Conservation (phyloP, 2,797 vertebrate species). For the Anabas testudineus region DNA sequence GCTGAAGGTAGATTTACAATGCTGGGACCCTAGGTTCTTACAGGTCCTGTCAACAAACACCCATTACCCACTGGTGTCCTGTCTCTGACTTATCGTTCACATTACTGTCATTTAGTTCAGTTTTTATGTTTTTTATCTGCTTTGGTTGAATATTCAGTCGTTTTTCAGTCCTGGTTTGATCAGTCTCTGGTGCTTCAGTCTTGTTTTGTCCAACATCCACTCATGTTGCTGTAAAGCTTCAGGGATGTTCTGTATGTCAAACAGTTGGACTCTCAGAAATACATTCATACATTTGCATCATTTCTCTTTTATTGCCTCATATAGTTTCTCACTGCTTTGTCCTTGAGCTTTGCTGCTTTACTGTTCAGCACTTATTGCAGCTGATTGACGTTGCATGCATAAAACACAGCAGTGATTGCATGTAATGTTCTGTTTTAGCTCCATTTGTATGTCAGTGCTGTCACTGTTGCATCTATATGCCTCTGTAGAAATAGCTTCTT, state of each 20-base stretch:
- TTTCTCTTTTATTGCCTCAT: conserved; percentile 1
- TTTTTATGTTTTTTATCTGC: not conserved
- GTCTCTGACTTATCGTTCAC: not conserved
- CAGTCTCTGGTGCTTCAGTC: not conserved
- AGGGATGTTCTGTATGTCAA: not conserved
- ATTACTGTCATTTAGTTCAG: not conserved
- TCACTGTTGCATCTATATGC: not conserved
- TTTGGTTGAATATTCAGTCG: not conserved
- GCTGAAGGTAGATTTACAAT: not conserved
- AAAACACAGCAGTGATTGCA: conserved; percentile 2
- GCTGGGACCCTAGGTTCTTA: not conserved
- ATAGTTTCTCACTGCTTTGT: not conserved
- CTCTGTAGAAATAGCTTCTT: not conserved
- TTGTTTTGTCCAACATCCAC: too few species aligned
- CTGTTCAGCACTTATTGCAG: accelerated
- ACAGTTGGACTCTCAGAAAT: not conserved
- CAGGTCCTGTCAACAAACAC: too few species aligned
- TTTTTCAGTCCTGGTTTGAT: not conserved
- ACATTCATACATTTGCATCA: conserved; percentile 1
- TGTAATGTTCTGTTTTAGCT: conserved; percentile 20
- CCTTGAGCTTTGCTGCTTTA: not conserved
- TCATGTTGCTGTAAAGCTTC: not conserved
- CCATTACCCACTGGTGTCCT: not conserved
- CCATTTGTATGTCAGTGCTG: conserved; percentile 6
- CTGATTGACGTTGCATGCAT: conserved; percentile 4